Base-by-base conservation (phyloP, 1,140 invertebrate genomes). In the Bradysia coprophila region DNA sequence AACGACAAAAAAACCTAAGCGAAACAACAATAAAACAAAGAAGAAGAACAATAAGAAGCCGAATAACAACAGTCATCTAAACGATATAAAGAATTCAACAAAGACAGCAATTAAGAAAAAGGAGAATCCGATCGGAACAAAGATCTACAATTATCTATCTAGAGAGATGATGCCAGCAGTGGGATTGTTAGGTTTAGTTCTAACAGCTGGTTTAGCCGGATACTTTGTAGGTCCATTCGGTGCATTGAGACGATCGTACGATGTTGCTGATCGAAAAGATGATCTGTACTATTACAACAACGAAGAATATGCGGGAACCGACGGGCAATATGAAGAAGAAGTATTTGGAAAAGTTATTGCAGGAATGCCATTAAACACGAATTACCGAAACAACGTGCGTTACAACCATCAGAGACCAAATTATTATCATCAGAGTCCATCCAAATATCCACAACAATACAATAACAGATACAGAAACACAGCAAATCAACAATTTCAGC, bases 91-190 rank as follows among this genome's bases (percentile, higher is more conserved):
- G 2, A 67, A 66, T 43, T 70, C 70, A 9, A 47, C 54, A 33
- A 54, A 59, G 23, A 63, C 63, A 21, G 62, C 64, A 44, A 56
- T 64, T 11, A 64, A 62, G 18, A 63, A 60, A 48, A 58, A 58
- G 16, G 54, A 66, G 43, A 69, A 72, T 46, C 72, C 71, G 6
- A 68, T 81, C 2, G 69, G 74, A 19, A 77, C 76, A 1, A 75
- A 80, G 56, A 74, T 84, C 22, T 84, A 82, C 48, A 82, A 80
- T 51, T 84, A 80, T 49, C 56, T 84, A 18, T 77, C 78, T 8
- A 64, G 78, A 49, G 80, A 82, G 65, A 76, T 84, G 1, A 81
- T 84, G 73, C 78, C 79, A 1, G 77, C 75, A 42, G 76, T 84
- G 15, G 79, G 80, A 51, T 57, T 82, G 16, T 71, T 82, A 15